Evolutionary conservation across 1,140 invertebrate species (phyloP).

Genomic region (Eriosoma lanigerum): DNA sequence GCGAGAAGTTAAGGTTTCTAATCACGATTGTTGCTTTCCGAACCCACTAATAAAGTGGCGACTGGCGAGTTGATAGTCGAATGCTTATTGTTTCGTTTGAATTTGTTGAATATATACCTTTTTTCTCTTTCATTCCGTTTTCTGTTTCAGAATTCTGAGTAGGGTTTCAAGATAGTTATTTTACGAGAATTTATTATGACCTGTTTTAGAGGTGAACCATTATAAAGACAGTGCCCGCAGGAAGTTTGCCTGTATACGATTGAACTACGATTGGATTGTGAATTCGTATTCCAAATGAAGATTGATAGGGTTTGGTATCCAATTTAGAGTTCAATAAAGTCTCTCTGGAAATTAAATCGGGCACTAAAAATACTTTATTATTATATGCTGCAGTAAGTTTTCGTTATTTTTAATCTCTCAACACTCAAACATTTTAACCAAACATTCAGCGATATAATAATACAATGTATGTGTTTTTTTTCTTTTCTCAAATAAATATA

Average conservation of each 20-base stretch:
- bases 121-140: background rate
- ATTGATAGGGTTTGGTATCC: background rate
- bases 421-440: no score
- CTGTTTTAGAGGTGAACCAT: background rate
- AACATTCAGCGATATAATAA: no score
- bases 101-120: background rate
- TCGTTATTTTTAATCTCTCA: no score
- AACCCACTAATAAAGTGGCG: background rate
- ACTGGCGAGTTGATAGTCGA: background rate
- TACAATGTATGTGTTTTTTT: no score
- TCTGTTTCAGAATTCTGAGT: slow-evolving; percentile 23
- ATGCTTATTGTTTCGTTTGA: slow-evolving; percentile 35
- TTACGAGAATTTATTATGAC: slow-evolving; percentile 29
- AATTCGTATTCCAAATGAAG: background rate
- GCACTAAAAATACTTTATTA: no score
- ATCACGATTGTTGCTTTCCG: slow-evolving; percentile 24
- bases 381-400: no score
- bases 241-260: background rate
- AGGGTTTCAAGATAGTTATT: background rate
- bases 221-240: slow-evolving; percentile 9
- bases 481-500: no score
- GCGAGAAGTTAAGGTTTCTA: slow-evolving; percentile 18
- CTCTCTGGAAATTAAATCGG: background rate
- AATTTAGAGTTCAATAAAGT: slow-evolving; percentile 25
- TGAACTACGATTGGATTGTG: slow-evolving; percentile 4